These are phyloP conservation scores for Numenius arquata DNA, from an alignment of 2,113 vertebrate genomes.

Conservation along the genomic window DNA sequence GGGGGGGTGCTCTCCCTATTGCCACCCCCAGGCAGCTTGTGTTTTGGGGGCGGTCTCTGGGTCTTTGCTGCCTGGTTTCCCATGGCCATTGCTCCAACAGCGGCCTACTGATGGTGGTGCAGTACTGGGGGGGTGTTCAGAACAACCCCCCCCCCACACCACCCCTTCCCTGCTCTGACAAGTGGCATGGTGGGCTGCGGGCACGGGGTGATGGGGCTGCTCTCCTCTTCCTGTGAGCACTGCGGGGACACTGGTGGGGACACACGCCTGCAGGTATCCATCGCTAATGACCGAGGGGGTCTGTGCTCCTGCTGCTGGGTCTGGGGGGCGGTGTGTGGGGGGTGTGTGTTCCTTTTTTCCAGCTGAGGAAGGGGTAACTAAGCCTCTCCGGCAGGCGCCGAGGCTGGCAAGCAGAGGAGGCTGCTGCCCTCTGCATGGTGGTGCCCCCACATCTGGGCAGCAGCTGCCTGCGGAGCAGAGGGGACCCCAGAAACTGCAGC, in stretches of 20 bases:
- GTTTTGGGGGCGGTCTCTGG: neutral
- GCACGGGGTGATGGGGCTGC: fast-evolving
- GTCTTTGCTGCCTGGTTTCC: neutral
- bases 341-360: neutral
- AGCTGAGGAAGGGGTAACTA: neutral
- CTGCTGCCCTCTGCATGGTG: neutral
- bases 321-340: neutral
- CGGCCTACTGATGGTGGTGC: fast-evolving
- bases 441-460: neutral
- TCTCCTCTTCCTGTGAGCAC: neutral
- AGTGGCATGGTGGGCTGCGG: neutral
- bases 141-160: neutral
- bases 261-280: fast-evolving
- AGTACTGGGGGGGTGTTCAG: neutral
- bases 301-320: neutral
- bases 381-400: neutral
- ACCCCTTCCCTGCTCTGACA: fast-evolving
- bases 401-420: neutral
- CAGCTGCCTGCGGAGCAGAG: neutral
- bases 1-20: no score
- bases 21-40: neutral
- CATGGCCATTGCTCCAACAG: neutral
- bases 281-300: no score
- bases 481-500: neutral
- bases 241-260: neutral